Evolutionary conservation across 2,888 invertebrate genomes (phyloP), one percentile per base, ranked within the genome.

Genomic region (Leucania comma): DNA sequence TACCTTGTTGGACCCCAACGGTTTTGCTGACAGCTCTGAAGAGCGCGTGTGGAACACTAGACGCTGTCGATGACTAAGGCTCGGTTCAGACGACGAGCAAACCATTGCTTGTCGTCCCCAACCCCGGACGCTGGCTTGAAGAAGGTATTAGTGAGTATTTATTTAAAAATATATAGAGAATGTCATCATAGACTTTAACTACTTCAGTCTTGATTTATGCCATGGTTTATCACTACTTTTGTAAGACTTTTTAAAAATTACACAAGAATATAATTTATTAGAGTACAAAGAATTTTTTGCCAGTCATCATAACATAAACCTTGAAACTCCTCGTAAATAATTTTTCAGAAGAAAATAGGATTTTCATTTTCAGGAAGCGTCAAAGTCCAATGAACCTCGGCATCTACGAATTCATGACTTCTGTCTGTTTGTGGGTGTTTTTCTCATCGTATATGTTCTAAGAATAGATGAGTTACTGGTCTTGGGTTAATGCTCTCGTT

Each of bases 381-480:
- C 35, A 48, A 24, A 14, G 48, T 26, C 5, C 48, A 69, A 3
- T 48, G 69, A 69, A 53, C 35, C 9, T 29, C 0, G 1, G 10
- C 29, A 69, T 32, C 60, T 69, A 74, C 61, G 14, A 32, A 69
- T 76, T 70, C 59, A 63, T 63, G 54, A 53, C 58, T 54, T n/a
- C 12, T 42, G 63, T 6, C 53, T 14, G 20, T 1, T 17, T 22
- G 69, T 75, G 58, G 70, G 48, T 60, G 58, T 58, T 77, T 65
- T 71, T 75, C 54, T 38, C 57, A 38, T 59, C 32, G 20, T 24
- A 53, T 42, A 32, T 61, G 32, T 59, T 63, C 75, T 75, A 70
- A 75, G 63, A 75, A 75, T 75, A 75, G 75, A 63, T 63, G 77
- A 75, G 63, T 75, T 63, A 71, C 68, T 59, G 67, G 20, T 22